A percentile compares a stretch with the other conserved stretches of the same genome.
phyloP scores from a whole-genome alignment of 2,113 vertebrate species.

The Pao palembangensis region DNA sequence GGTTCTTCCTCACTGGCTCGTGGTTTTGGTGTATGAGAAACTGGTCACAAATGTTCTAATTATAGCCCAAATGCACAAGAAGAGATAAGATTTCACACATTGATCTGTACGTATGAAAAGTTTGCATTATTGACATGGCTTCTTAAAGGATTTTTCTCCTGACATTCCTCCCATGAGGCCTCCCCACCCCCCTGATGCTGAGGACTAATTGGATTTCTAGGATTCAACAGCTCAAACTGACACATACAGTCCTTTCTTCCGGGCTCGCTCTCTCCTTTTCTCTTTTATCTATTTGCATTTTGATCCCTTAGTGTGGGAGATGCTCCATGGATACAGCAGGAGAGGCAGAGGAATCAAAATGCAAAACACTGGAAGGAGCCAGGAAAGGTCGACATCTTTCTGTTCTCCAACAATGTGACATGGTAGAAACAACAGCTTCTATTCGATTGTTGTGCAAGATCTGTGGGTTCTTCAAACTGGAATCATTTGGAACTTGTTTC shows the following conservation, averaged over 20 bases:
- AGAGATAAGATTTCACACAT: slow-evolving; percentile 20
- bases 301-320: slow-evolving; percentile 49
- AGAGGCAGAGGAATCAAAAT: neutral
- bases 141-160: slow-evolving; percentile 30
- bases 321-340: slow-evolving; percentile 24
- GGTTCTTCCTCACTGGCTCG: slow-evolving; percentile 14
- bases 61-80: slow-evolving; percentile 30
- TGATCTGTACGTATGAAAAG: slow-evolving; percentile 46
- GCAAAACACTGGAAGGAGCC: slow-evolving; percentile 19
- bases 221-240: slow-evolving; percentile 62
- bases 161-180: slow-evolving; percentile 49
- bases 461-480: slow-evolving; percentile 21
- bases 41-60: slow-evolving; percentile 31
- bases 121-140: slow-evolving; percentile 45
- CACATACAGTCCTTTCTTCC: slow-evolving; percentile 51
- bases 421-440: slow-evolving; percentile 12
- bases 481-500: slow-evolving; percentile 34
- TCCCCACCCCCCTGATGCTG: slow-evolving; percentile 29
- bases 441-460: neutral
- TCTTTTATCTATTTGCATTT: slow-evolving; percentile 52
- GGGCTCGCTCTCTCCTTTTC: slow-evolving; percentile 27
- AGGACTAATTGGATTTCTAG: slow-evolving; percentile 69
- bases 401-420: slow-evolving; percentile 16
- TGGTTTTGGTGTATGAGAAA: slow-evolving; percentile 38
- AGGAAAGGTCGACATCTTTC: slow-evolving; percentile 8